phyloP scores from a whole-genome alignment of 2,888 invertebrate species.

The Mechanitis mazaeus region DNA sequence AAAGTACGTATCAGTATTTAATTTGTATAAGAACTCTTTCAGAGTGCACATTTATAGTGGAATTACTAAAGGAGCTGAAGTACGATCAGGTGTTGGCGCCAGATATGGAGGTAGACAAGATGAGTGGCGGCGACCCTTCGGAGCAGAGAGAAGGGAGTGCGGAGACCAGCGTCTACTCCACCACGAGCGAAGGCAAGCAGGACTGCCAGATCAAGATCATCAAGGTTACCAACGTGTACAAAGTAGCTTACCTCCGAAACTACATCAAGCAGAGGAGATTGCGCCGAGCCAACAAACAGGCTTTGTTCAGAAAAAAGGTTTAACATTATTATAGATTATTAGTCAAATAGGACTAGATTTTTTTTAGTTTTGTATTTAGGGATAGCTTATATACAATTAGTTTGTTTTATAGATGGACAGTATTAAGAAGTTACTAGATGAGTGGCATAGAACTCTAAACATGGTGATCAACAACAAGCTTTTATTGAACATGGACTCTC shows the following conservation, averaged over 20 bases:
- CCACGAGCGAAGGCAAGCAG: slow-evolving; percentile 44
- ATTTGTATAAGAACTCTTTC: slow-evolving; percentile 33
- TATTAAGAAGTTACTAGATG: slow-evolving; percentile 56
- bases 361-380: background rate
- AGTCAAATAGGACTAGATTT: background rate
- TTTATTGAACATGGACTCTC: slow-evolving; percentile 45
- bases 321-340: background rate
- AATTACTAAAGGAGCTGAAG: slow-evolving; percentile 52
- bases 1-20: slow-evolving; percentile 8
- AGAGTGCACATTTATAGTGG: slow-evolving; percentile 51
- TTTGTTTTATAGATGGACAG: slow-evolving; percentile 51
- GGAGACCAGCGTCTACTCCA: slow-evolving; percentile 33
- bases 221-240: slow-evolving; percentile 66
- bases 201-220: slow-evolving; percentile 62
- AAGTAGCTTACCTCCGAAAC: slow-evolving; percentile 61
- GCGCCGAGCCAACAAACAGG: slow-evolving; percentile 53
- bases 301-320: slow-evolving; percentile 61
- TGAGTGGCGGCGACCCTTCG: slow-evolving; percentile 39
- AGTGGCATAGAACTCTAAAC: slow-evolving; percentile 62
- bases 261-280: slow-evolving; percentile 62
- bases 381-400: background rate
- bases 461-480: slow-evolving; percentile 56
- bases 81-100: slow-evolving; percentile 38
- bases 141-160: slow-evolving; percentile 35
- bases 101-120: slow-evolving; percentile 38